Percentiles rank a stretch among this genome's conserved stretches.
phyloP scores from a whole-genome alignment of 2,888 invertebrate genomes.

The Malachius bipustulatus region DNA sequence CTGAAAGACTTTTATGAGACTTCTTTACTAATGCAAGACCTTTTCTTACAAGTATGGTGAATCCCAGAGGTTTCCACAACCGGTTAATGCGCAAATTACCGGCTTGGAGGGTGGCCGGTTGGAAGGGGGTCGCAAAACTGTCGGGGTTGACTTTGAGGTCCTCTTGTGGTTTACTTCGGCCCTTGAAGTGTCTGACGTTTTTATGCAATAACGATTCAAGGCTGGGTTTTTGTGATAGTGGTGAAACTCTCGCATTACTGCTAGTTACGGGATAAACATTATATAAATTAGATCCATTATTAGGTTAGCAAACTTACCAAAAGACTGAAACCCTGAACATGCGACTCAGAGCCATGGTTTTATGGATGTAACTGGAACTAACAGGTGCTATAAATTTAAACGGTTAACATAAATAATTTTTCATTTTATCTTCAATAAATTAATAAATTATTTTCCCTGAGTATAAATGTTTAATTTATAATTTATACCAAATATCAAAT shows the following conservation, averaged over 20 bases:
- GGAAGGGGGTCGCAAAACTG: slow-evolving; percentile 35
- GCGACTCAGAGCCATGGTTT: slow-evolving; percentile 3
- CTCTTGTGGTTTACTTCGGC: slow-evolving; percentile 14
- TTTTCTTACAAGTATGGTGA: slow-evolving; percentile 49
- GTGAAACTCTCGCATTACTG: neutral
- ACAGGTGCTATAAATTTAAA: too few relatives aligned
- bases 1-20: slow-evolving; percentile 22
- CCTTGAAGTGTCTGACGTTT: slow-evolving; percentile 6
- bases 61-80: slow-evolving; percentile 50
- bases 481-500: too few relatives aligned
- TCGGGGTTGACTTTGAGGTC: slow-evolving; percentile 23
- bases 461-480: too few relatives aligned
- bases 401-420: too few relatives aligned
- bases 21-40: neutral
- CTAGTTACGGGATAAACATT: neutral
- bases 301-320: neutral
- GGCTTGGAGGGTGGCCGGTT: slow-evolving; percentile 36
- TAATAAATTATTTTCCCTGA: too few relatives aligned
- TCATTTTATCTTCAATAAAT: too few relatives aligned
- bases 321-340: neutral
- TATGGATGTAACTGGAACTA: too few relatives aligned
- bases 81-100: slow-evolving; percentile 37
- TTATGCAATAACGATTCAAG: neutral
- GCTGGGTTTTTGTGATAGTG: neutral
- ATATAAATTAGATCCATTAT: neutral